phyloP scores from a whole-genome alignment of 2,888 invertebrate species.

The Chromoteleia sp. region DNA sequence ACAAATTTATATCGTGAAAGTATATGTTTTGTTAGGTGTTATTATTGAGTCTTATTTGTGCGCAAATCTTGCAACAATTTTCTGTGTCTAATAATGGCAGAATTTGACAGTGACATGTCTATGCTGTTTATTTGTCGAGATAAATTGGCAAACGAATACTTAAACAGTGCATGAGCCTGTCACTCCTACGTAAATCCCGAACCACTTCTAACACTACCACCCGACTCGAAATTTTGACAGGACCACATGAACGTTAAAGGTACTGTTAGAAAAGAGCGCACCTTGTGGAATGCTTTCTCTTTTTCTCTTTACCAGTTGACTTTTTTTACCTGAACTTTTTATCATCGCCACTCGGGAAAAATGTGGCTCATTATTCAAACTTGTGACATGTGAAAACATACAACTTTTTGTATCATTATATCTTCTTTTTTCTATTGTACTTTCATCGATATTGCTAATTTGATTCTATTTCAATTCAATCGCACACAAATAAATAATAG shows the following conservation, averaged over 20 bases:
- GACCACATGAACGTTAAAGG: constrained; percentile 48
- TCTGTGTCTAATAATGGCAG: constrained; percentile 21
- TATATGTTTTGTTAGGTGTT: too few species aligned
- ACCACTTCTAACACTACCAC: constrained; percentile 31
- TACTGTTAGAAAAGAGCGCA: constrained; percentile 54
- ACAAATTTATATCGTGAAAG: too few species aligned
- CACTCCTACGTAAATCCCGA: constrained; percentile 16
- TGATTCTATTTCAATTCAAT: too few species aligned
- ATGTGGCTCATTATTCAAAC: constrained; percentile 29
- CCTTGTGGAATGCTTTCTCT: constrained; percentile 43
- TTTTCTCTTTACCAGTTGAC: constrained; percentile 42
- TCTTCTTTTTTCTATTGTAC: background rate
- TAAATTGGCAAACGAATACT: constrained; percentile 7
- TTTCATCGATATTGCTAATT: too few species aligned
- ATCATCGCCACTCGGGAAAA: constrained; percentile 33
- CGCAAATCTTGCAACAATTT: constrained; percentile 43
- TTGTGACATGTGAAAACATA: constrained; percentile 5
- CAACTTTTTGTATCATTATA: background rate
- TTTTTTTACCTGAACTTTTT: constrained; percentile 56
- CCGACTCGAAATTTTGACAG: constrained; percentile 38
- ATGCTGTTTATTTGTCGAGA: background rate
- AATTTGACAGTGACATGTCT: constrained; percentile 40
- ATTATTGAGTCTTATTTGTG: too few species aligned
- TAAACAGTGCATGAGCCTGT: constrained; percentile 13
- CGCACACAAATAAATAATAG: too few species aligned